A percentile compares a stretch with the other conserved stretches of the same genome.
These are phyloP conservation scores for Petrophora chlorosata DNA, from an alignment of 2,888 invertebrate species.

Conservation along the genomic window DNA sequence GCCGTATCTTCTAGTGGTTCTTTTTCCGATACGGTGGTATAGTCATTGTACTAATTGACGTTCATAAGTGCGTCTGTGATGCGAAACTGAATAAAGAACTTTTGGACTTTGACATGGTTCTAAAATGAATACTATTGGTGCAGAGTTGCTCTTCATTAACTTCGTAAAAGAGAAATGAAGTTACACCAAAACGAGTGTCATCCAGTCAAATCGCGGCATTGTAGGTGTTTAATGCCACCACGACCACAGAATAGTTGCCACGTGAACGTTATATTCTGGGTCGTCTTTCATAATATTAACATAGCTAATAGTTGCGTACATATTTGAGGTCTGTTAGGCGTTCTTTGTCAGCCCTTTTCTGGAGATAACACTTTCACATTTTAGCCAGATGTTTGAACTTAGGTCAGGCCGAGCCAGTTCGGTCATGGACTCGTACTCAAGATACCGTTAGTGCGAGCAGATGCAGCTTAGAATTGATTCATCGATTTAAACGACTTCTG, in stretches of 20 bases:
- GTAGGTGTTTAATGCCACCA: slow-evolving; percentile 23
- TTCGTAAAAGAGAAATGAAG: slow-evolving; percentile 7
- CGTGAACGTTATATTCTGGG: slow-evolving; percentile 22
- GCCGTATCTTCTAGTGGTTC: too few relatives aligned
- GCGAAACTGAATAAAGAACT: too few relatives aligned
- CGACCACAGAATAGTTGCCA: slow-evolving; percentile 12
- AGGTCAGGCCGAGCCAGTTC: slow-evolving; percentile 5
- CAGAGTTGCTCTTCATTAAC: background rate
- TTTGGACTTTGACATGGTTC: too few relatives aligned
- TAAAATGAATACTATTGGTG: too few relatives aligned
- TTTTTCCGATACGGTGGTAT: too few relatives aligned
- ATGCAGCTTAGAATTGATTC: background rate
- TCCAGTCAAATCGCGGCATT: background rate
- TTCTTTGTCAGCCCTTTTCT: slow-evolving; percentile 27
- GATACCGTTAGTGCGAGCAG: too few relatives aligned
- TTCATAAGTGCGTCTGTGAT: too few relatives aligned
- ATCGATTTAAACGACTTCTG: too few relatives aligned
- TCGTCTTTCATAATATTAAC: slow-evolving; percentile 37
- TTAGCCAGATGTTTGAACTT: slow-evolving; percentile 20
- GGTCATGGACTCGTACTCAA: background rate
- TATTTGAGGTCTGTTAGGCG: slow-evolving; percentile 24
- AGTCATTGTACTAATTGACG: too few relatives aligned
- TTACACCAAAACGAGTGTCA: slow-evolving; percentile 6
- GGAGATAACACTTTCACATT: slow-evolving; percentile 26
- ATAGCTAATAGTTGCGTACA: slow-evolving; percentile 29